A percentile compares a stretch with the other conserved stretches of the same genome.
These are phyloP conservation scores for Synergus umbraculus DNA, from an alignment of 2,888 invertebrate species.

Conservation along the genomic window DNA sequence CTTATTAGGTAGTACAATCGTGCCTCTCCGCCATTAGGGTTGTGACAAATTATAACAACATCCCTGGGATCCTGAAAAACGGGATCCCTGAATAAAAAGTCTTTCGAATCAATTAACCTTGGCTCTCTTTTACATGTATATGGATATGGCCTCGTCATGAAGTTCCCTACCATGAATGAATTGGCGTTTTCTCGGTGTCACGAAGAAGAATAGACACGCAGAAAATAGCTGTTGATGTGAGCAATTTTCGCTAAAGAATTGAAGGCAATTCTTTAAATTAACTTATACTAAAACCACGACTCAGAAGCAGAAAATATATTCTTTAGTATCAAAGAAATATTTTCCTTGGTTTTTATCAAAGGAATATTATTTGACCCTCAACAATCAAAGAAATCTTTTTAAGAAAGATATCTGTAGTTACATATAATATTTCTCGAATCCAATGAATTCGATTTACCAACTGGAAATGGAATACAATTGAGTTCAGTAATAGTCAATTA, in stretches of 20 bases:
- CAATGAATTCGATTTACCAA: not conserved
- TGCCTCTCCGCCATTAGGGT: not conserved
- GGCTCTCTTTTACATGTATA: not conserved
- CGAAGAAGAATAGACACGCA: no score
- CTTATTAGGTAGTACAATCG: not conserved
- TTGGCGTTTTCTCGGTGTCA: not conserved
- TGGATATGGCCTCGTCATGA: not conserved
- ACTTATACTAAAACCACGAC: no score
- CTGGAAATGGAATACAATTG: not conserved
- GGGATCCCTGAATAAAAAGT: not conserved
- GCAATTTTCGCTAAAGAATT: no score
- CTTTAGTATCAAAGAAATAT: no score
- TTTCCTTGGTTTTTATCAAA: no score
- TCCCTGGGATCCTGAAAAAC: not conserved
- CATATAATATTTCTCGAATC: not conserved
- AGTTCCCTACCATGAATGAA: not conserved
- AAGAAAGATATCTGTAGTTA: no score
- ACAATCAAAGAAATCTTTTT: no score
- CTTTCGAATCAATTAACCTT: not conserved
- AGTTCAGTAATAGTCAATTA: not conserved
- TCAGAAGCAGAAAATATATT: no score
- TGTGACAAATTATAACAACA: not conserved
- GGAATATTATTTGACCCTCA: no score
- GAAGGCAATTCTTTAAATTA: no score
- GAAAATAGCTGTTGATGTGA: no score